Percentiles rank a stretch among this genome's conserved stretches.
These are phyloP conservation scores for Drosophila demipolita DNA, from an alignment of 2,888 invertebrate species.

Conservation along the genomic window DNA sequence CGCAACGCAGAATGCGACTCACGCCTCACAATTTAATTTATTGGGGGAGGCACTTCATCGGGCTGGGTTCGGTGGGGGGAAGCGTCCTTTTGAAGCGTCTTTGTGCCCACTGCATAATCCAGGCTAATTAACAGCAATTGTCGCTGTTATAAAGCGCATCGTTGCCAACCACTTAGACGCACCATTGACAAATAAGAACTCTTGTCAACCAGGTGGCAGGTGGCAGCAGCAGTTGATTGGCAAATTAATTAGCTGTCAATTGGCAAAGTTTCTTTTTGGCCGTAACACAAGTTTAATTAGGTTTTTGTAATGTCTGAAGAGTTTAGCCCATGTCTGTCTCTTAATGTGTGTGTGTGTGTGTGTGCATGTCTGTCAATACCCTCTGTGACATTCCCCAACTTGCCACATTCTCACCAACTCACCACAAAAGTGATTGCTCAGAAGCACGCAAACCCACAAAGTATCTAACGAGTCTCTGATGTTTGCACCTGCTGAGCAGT, in stretches of 20 bases:
- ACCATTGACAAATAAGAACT: constrained; percentile 33
- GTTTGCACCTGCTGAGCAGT: constrained; percentile 11
- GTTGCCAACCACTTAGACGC: constrained; percentile 49
- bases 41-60: constrained; percentile 23
- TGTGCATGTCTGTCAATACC: background rate
- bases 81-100: background rate
- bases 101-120: constrained; percentile 56
- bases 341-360: constrained; percentile 1
- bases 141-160: constrained; percentile 67
- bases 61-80: no score
- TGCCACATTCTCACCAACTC: constrained; percentile 54
- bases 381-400: constrained; percentile 8
- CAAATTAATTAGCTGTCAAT: constrained; percentile 73
- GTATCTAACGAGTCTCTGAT: constrained; percentile 24
- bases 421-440: constrained; percentile 34
- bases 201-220: constrained; percentile 29
- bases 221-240: constrained; percentile 48
- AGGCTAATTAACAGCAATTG: constrained; percentile 64
- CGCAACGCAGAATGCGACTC: constrained; percentile 50
- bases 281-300: constrained; percentile 59
- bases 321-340: background rate
- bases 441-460: constrained; percentile 31
- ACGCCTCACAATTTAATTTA: constrained; percentile 63
- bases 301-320: constrained; percentile 34
- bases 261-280: constrained; percentile 47